Base-by-base conservation (phyloP, 2,113 vertebrate genomes). In the Larimichthys polyactis region DNA sequence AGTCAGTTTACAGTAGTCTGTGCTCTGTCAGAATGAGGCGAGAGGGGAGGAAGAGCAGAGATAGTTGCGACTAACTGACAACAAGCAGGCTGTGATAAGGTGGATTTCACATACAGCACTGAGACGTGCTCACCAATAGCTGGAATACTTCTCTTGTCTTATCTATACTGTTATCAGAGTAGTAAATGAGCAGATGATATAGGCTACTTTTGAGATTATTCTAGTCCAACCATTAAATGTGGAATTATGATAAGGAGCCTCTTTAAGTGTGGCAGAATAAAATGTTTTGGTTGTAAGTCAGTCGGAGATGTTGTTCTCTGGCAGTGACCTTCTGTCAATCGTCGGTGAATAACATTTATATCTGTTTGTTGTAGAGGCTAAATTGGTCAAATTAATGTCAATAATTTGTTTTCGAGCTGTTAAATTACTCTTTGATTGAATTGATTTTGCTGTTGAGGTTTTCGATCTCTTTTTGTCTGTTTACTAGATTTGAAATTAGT, bases 1-100 rank as follows among this genome's bases (percentile, higher is more conserved):
- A 72, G 83, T 19, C 83, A 54, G 87, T 82, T 81, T 88, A 85
- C 82, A 86, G 92, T 92, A 88, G 89, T 89, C 90, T 93, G 91
- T 55, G 70, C 82, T 66, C 83, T 79, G 89, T 94, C 90, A 91
- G 85, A 57, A 43, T 19, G 83, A 89, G 78, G 81, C 78, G 63
- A n/a, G 77, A 79, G 70, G 86, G 89, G 87, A 88, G 86, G 90
- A 85, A 71, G 59, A 84, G 85, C 1, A 19, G 51, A 86, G 89
- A 89, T 90, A 84, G 83, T 66, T 46, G 57, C 69, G 82, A 48
- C 57, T 58, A 79, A 79, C 88, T 84, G 90, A 93, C 88, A 83
- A 57, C 71, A 86, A 88, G 64, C 90, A 79, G 85, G 60, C 84
- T 19, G 73, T 16, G 91, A 93, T 91, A 91, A 89, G 90, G 70